Conservation (phyloP, 2,113 vertebrate genomes). For the Ictalurus furcatus region DNA sequence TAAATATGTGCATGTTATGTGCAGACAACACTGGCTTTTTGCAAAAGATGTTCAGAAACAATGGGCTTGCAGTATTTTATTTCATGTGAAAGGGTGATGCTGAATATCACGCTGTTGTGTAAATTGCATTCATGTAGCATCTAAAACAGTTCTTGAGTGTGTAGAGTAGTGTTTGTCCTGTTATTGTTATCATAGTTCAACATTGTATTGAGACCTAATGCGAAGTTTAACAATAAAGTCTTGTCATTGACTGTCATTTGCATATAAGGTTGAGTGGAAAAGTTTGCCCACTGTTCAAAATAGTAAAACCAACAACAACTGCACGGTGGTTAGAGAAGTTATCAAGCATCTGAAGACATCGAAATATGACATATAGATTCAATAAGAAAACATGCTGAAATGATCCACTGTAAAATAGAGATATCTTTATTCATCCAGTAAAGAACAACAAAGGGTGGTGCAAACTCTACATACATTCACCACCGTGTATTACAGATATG, state of each 20-base stretch:
- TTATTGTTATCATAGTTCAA: not conserved
- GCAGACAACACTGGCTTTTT: not conserved
- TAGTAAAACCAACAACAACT: not conserved
- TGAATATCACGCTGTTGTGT: no score
- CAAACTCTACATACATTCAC: not conserved
- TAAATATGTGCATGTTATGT: constrained; percentile 23
- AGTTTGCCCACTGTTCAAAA: not conserved
- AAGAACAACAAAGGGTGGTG: no score
- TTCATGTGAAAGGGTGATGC: not conserved
- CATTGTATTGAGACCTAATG: not conserved
- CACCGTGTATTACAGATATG: not conserved
- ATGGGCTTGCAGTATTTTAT: not conserved
- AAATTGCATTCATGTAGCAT: not conserved
- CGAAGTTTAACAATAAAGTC: not conserved
- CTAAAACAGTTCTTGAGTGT: not conserved
- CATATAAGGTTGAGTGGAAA: not conserved
- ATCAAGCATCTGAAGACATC: not conserved
- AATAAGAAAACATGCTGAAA: not conserved
- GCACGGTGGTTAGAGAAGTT: not conserved
- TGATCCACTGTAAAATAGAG: not conserved
- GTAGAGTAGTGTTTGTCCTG: not conserved
- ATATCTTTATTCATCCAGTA: not conserved
- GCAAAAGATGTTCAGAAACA: constrained; percentile 5
- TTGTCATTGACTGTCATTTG: not conserved
- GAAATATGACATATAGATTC: not conserved